These are phyloP conservation scores for Drosophila longiperda DNA, from an alignment of 2,888 invertebrate species.

Conservation along the genomic window DNA sequence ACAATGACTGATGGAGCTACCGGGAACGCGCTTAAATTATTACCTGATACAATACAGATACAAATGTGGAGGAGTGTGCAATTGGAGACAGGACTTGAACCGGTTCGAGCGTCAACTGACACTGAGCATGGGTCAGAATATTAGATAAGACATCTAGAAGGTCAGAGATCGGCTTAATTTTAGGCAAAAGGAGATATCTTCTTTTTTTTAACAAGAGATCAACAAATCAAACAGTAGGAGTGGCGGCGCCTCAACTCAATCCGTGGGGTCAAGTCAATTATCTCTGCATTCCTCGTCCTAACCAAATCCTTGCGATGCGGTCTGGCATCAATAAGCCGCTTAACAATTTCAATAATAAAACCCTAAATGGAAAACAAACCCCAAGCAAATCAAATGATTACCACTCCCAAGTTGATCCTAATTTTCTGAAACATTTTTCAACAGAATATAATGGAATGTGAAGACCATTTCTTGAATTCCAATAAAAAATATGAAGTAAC, in stretches of 20 bases:
- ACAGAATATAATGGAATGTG: background rate
- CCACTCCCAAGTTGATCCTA: background rate
- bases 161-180: slow-evolving; percentile 3
- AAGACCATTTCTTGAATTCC: background rate
- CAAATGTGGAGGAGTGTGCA: background rate
- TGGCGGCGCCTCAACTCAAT: background rate
- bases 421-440: background rate
- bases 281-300: background rate
- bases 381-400: background rate
- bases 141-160: slow-evolving; percentile 4
- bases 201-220: background rate
- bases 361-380: background rate
- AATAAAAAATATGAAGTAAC: background rate
- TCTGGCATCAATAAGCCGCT: slow-evolving; percentile 8
- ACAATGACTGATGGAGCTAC: slow-evolving; percentile 25
- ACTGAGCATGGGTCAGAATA: background rate
- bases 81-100: slow-evolving; percentile 16
- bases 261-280: slow-evolving; percentile 5
- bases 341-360: slow-evolving; percentile 7
- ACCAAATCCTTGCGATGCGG: slow-evolving; percentile 3
- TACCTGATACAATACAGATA: slow-evolving; percentile 11
- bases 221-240: background rate
- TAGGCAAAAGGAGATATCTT: background rate
- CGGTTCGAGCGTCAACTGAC: slow-evolving; percentile 1
- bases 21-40: slow-evolving; percentile 33